These are phyloP conservation scores for Pegoplata infirma DNA, from an alignment of 2,888 invertebrate genomes.

Conservation along the genomic window DNA sequence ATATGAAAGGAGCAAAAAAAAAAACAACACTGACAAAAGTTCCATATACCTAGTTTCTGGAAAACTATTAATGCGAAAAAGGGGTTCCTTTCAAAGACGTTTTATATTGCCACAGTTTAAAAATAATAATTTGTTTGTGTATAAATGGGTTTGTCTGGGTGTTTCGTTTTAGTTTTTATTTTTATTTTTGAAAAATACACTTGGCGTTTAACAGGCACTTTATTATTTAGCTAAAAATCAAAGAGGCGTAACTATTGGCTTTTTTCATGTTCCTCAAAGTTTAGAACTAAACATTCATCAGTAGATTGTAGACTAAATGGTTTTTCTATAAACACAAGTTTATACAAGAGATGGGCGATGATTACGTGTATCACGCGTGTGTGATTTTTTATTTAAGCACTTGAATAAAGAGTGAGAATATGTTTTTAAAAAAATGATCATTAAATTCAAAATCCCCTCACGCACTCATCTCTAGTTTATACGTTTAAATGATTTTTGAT, in stretches of 20 bases:
- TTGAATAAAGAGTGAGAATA: too few relatives aligned
- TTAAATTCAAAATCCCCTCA: too few relatives aligned
- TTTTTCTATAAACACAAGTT: constrained; percentile 39
- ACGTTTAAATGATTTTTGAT: neutral
- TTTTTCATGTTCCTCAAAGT: constrained; percentile 34
- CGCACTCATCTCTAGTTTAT: too few relatives aligned
- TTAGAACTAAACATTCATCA: constrained; percentile 34
- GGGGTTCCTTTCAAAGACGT: constrained; percentile 32
- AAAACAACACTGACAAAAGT: constrained; percentile 7
- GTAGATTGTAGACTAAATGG: constrained; percentile 35
- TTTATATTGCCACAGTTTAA: constrained; percentile 42
- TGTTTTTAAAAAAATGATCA: too few relatives aligned
- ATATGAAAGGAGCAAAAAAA: constrained; percentile 24
- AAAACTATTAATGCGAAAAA: constrained; percentile 2
- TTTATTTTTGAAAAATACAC: constrained; percentile 35
- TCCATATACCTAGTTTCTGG: constrained; percentile 39
- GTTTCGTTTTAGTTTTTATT: constrained; percentile 46
- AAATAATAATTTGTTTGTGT: constrained; percentile 11
- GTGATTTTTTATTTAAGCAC: too few relatives aligned
- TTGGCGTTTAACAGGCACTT: constrained; percentile 58
- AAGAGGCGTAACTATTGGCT: constrained; percentile 59
- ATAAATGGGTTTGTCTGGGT: constrained; percentile 50
- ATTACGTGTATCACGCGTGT: too few relatives aligned
- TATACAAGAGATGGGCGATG: too few relatives aligned
- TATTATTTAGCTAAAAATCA: constrained; percentile 54